Conservation (phyloP, 2,797 vertebrate species). For the Brotula barbata region DNA sequence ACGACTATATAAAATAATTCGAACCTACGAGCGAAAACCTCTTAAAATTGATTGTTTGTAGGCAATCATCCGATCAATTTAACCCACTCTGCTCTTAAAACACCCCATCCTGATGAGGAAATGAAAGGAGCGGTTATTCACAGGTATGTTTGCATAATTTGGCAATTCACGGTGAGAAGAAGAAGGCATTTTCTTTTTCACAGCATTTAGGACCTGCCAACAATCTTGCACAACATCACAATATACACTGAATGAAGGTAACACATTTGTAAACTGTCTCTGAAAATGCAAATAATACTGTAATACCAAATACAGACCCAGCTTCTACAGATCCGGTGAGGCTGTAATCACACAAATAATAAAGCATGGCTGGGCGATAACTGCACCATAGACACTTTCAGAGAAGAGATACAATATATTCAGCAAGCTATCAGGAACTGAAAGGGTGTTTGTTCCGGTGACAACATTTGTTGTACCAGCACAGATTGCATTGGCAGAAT, state of each 20-base stretch:
- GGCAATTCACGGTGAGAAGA: slow-evolving; percentile 68
- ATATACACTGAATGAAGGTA: slow-evolving; percentile 36
- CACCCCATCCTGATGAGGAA: slow-evolving; percentile 51
- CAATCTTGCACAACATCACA: slow-evolving; percentile 28
- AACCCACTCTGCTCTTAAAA: slow-evolving; percentile 18
- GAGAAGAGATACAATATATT: slow-evolving; percentile 17
- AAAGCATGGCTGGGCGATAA: slow-evolving; percentile 12
- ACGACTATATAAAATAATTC: slow-evolving; percentile 45
- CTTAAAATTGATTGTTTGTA: slow-evolving; percentile 41
- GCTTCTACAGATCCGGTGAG: slow-evolving; percentile 16
- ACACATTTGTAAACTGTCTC: slow-evolving; percentile 14
- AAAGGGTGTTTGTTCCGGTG: slow-evolving; percentile 18
- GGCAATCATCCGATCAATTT: slow-evolving; percentile 9
- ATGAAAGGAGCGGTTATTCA: slow-evolving; percentile 38
- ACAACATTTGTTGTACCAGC: slow-evolving; percentile 25
- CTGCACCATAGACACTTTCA: neutral
- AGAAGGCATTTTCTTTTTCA: slow-evolving; percentile 39
- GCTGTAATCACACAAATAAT: slow-evolving; percentile 24
- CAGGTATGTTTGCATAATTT: slow-evolving; percentile 69
- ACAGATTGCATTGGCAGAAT: slow-evolving; percentile 25
- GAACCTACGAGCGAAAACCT: slow-evolving; percentile 35
- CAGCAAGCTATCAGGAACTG: slow-evolving; percentile 28
- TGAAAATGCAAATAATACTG: slow-evolving; percentile 23
- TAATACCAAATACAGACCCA: too few relatives aligned
- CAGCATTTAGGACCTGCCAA: slow-evolving; percentile 36